phyloP scores from a whole-genome alignment of 2,113 vertebrate species.

The Vanacampus margaritifer region DNA sequence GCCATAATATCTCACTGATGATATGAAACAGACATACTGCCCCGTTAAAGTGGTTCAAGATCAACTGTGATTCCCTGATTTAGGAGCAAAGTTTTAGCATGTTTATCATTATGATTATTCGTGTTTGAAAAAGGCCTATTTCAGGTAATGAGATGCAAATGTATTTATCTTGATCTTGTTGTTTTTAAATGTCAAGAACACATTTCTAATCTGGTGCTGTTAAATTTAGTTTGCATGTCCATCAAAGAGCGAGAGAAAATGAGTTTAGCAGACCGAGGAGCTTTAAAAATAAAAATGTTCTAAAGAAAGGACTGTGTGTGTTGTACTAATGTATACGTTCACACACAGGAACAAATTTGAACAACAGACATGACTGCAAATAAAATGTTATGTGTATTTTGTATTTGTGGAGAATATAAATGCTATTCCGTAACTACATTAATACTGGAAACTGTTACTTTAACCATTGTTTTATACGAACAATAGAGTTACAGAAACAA shows the following conservation, averaged over 20 bases:
- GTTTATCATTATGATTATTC: not conserved
- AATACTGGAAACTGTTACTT: too few relatives aligned
- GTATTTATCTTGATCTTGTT: constrained; percentile 5
- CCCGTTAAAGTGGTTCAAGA: not conserved
- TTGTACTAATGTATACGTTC: not conserved
- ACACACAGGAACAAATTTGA: too few relatives aligned
- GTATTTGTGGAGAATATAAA: too few relatives aligned
- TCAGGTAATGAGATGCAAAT: constrained; percentile 15
- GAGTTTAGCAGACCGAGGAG: constrained; percentile 2
- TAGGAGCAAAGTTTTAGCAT: not conserved
- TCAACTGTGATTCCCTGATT: constrained; percentile 7
- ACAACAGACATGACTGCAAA: too few relatives aligned
- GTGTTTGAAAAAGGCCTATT: not conserved
- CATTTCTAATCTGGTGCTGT: constrained; percentile 42
- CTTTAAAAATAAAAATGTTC: constrained; percentile 33
- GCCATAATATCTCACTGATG: constrained; percentile 29
- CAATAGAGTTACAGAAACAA: too few relatives aligned
- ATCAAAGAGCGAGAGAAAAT: constrained; percentile 36
- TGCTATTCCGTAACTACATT: too few relatives aligned
- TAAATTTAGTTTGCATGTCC: constrained; percentile 25
- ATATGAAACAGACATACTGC: constrained; percentile 10
- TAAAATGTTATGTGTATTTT: too few relatives aligned
- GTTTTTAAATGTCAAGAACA: constrained; percentile 14
- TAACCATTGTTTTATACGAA: too few relatives aligned
- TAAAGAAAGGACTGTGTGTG: constrained; percentile 6